Percentiles rank a stretch among this genome's conserved stretches.
Conservation (phyloP, 2,888 invertebrate species). For the Meghimatium bilineatum region DNA sequence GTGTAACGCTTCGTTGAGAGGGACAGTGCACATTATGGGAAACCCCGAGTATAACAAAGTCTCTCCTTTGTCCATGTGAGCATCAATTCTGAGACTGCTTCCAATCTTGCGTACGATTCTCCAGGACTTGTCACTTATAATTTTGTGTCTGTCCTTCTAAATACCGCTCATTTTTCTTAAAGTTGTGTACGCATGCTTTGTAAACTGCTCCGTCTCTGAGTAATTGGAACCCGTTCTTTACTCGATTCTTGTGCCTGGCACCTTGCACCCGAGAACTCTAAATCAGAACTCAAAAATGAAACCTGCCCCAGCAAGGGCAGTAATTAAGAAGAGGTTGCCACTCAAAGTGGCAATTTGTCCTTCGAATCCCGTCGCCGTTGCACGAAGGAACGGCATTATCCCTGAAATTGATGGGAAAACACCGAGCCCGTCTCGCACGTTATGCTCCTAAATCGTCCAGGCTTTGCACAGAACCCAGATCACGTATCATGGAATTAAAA, state of each 20-base stretch:
- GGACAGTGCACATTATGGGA: too few relatives aligned
- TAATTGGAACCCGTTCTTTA: constrained; percentile 38
- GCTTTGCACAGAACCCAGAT: constrained; percentile 32
- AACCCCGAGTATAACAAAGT: too few relatives aligned
- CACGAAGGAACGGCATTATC: constrained; percentile 46
- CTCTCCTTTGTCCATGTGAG: too few relatives aligned
- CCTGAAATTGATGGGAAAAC: constrained; percentile 46
- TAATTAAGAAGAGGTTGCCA: constrained; percentile 53
- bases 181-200: not conserved
- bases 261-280: constrained; percentile 39
- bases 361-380: constrained; percentile 41
- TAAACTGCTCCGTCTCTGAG: not conserved
- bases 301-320: constrained; percentile 46
- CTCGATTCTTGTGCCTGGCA: constrained; percentile 25
- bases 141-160: too few relatives aligned
- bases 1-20: too few relatives aligned
- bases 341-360: constrained; percentile 53
- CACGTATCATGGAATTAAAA: constrained; percentile 38
- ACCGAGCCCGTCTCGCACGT: constrained; percentile 29
- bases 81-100: too few relatives aligned
- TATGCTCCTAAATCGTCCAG: constrained; percentile 47
- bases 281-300: constrained; percentile 48
- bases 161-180: too few relatives aligned
- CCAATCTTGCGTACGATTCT: too few relatives aligned
- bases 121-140: too few relatives aligned